phyloP scores from a whole-genome alignment of 2,888 invertebrate species.

The Trachelus tabidus region DNA sequence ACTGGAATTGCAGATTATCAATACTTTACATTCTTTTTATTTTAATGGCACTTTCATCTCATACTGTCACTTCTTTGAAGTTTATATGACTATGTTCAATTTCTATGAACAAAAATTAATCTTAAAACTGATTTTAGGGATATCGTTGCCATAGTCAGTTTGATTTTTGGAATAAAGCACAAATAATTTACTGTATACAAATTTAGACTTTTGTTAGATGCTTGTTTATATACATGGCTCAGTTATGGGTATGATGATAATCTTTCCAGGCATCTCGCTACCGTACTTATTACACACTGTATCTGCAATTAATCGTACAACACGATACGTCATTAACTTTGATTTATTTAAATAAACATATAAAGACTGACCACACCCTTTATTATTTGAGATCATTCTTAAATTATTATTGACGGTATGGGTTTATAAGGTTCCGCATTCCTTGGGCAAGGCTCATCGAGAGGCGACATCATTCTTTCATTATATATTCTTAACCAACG shows the following conservation, averaged over 20 bases:
- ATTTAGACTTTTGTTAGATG: no score
- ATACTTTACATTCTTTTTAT: background rate
- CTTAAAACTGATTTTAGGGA: no score
- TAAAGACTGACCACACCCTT: slow-evolving; percentile 28
- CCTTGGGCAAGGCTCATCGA: slow-evolving; percentile 8
- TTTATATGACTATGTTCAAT: background rate
- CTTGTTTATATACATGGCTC: no score
- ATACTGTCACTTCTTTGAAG: background rate
- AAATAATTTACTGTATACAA: no score
- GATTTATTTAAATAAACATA: slow-evolving; percentile 33
- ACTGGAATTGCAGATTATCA: slow-evolving; percentile 16
- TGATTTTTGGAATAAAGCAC: no score
- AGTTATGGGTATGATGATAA: background rate
- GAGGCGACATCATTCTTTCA: slow-evolving; percentile 29
- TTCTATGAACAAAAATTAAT: background rate
- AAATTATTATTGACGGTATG: slow-evolving; percentile 36
- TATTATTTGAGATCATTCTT: slow-evolving; percentile 4
- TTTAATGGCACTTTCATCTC: background rate
- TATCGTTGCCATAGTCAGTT: no score
- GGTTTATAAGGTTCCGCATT: slow-evolving; percentile 3
- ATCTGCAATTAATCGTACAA: slow-evolving; percentile 29
- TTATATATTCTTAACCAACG: slow-evolving; percentile 65
- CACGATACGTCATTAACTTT: slow-evolving; percentile 29
- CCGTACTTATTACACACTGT: slow-evolving; percentile 23
- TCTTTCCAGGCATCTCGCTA: slow-evolving; percentile 22